Evolutionary conservation across 2,113 vertebrate genomes (phyloP).

Genomic region (Melanerpes formicivorus): DNA sequence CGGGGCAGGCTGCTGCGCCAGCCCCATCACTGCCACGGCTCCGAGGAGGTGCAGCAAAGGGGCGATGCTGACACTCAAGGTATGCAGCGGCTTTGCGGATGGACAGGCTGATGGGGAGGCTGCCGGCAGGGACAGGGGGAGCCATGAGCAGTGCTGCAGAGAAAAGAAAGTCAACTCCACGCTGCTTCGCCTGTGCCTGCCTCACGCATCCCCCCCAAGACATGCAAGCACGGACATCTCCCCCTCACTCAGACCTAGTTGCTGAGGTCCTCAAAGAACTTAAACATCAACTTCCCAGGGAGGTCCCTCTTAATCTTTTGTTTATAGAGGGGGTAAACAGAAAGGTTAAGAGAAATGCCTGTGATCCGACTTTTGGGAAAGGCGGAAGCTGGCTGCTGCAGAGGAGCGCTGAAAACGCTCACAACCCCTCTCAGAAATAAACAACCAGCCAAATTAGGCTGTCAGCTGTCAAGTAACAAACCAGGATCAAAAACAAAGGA

Average conservation of each 20-base stretch:
- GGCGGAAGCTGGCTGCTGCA: not conserved
- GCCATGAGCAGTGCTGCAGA: not conserved
- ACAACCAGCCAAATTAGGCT: not conserved
- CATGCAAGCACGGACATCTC: rapidly evolving
- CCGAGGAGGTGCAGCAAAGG: not conserved
- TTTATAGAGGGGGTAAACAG: slow-evolving; percentile 28
- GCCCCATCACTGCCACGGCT: rapidly evolving
- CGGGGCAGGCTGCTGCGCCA: not conserved
- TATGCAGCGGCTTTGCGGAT: too few relatives aligned
- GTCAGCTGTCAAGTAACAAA: not conserved
- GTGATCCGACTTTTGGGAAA: not conserved
- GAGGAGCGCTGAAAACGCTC: not conserved
- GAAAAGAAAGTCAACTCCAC: not conserved
- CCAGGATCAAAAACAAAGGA: not conserved
- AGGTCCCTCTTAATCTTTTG: not conserved
- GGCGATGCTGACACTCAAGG: not conserved
- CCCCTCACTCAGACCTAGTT: rapidly evolving
- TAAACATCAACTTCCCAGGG: not conserved
- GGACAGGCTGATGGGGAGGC: too few relatives aligned
- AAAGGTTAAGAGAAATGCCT: slow-evolving; percentile 4
- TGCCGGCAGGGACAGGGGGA: not conserved
- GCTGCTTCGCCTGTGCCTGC: not conserved
- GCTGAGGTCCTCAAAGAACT: not conserved
- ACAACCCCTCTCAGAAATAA: not conserved
- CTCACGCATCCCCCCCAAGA: rapidly evolving